Evolutionary conservation across 2,797 vertebrate genomes (phyloP), one percentile per base, ranked within the genome.

Genomic region (Uromys caudimaculatus): DNA sequence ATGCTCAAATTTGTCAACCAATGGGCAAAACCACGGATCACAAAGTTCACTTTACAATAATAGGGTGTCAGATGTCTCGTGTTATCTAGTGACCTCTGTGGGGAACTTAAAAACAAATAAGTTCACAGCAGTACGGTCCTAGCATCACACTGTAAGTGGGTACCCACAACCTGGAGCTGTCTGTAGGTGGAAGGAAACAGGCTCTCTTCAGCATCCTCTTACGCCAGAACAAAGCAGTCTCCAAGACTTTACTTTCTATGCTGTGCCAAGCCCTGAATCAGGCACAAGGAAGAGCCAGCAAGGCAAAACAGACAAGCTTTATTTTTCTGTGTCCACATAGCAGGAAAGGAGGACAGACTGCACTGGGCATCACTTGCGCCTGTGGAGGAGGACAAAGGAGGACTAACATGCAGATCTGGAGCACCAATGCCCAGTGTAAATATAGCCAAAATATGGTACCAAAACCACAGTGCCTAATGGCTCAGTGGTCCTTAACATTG

Each of bases 381-480:
- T 58, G 9, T 1, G 6, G 12, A 58, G 5, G 17, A 4, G 79
- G 47, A 0, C 24, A 9, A 14, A 56, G 19, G 23, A 69, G 17
- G 0, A 1, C 0, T 16, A 12, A 7, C 3, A 3, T 11, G 47
- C 13, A 5, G 12, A 27, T 41, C 9, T 14, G 23, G 60, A 44
- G 35, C 0, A 8, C 6, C 0, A 4, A 12, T 3, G 17, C 6
- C 19, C 24, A 35, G 0, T 1, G 50, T 0, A 35, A 41, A 23
- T 1, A 38, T 24, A 3, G 12, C 2, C 3, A 3, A 62, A 69
- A 14, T 41, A 1, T 14, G 23, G 11, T 6, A 54, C 10, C 35
- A 7, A 9, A 0, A 0, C 29, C 47, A 32, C 3, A 35, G 23
- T 29, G 13, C 10, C 16, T 81, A 29, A n/a, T 8, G 29, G 1